phyloP scores from a whole-genome alignment of 2,888 invertebrate species.

The Calameuta filiformis region DNA sequence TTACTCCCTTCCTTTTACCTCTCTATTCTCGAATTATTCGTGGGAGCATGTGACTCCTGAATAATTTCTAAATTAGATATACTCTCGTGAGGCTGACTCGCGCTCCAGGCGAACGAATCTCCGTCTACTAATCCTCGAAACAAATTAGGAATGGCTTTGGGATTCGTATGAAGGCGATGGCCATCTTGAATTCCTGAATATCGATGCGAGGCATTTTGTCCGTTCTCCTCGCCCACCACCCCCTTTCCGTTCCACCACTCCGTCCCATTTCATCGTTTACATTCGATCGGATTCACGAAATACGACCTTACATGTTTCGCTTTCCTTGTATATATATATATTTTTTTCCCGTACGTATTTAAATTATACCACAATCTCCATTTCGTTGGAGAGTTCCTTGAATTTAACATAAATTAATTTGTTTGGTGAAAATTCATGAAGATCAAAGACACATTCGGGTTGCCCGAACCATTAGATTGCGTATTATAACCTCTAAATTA shows the following conservation, averaged over 20 bases:
- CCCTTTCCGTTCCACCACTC: background rate
- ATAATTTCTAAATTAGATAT: background rate
- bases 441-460: background rate
- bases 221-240: background rate
- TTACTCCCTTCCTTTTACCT: background rate
- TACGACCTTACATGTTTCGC: background rate
- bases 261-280: background rate
- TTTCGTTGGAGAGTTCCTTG: background rate
- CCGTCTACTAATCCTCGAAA: constrained; percentile 10
- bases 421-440: background rate
- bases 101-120: background rate
- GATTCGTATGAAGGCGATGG: background rate
- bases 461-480: background rate
- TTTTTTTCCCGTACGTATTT: background rate
- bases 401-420: background rate
- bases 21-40: background rate
- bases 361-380: background rate
- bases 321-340: background rate
- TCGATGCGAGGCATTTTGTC: background rate
- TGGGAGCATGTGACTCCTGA: background rate
- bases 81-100: background rate
- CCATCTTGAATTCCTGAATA: background rate
- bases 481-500: background rate
- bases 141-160: constrained; percentile 26
- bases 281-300: background rate